Conservation (phyloP, 2,113 vertebrate genomes). For the Mesitornis unicolor region DNA sequence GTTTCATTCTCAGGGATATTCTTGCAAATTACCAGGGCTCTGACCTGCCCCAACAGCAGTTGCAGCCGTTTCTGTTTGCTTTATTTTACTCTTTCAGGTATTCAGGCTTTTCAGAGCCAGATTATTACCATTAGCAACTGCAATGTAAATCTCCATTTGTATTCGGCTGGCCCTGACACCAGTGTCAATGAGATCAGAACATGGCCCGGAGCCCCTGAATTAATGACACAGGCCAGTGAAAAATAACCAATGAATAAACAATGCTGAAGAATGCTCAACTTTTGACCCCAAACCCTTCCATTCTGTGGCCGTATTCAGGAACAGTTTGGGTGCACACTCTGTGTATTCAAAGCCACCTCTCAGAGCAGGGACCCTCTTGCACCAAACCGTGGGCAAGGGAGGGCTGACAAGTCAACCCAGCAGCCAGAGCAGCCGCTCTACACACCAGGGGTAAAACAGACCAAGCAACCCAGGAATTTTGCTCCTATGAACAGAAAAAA, state of each 20-base stretch:
- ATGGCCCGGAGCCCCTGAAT: conserved; percentile 51
- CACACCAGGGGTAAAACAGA: neutral
- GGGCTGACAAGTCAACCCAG: conserved; percentile 30
- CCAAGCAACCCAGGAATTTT: neutral
- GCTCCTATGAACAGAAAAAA: neutral
- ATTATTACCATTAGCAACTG: conserved; percentile 28
- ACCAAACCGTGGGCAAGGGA: neutral
- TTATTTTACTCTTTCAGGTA: conserved; percentile 32
- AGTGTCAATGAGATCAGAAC: conserved; percentile 63
- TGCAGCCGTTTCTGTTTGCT: neutral
- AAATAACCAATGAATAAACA: conserved; percentile 18
- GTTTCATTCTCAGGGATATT: neutral
- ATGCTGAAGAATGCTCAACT: conserved; percentile 50
- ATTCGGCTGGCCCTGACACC: conserved; percentile 21
- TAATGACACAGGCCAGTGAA: conserved; percentile 39
- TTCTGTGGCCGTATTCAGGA: conserved; percentile 14
- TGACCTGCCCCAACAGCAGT: neutral
- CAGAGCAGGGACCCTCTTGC: neutral
- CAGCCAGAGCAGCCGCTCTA: neutral
- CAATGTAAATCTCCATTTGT: conserved; percentile 29
- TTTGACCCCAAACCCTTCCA: conserved; percentile 35
- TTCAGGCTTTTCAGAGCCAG: neutral
- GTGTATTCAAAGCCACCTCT: conserved; percentile 44
- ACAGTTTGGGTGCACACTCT: conserved; percentile 27
- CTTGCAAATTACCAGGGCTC: conserved; percentile 3